Evolutionary conservation across 2,888 invertebrate genomes (phyloP), one percentile per base, ranked within the genome.

Genomic region (Lepeophtheirus nordmannii): DNA sequence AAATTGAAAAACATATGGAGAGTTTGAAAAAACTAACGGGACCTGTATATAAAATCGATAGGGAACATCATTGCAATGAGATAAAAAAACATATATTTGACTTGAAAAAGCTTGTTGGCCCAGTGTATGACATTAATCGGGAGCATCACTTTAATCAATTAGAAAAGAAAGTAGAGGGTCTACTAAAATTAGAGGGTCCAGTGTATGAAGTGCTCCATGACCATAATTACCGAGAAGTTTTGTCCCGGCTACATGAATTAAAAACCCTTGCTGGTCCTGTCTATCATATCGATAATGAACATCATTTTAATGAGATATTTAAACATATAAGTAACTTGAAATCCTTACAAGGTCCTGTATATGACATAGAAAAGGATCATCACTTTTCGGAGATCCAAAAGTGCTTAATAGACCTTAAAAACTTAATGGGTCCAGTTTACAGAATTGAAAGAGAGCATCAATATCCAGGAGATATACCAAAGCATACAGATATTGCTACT

Each of bases 241-340:
- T 40, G 30, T 56, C 20, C n/a, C 39, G 41, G 1, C 60, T 46
- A 11, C 17, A 23, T 39, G 60, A 66, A 23, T 22, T 61, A 10
- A 22, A 53, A 56, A 30, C 14, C 10, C 23, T 64, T 22, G 37
- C 30, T n/a, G 61, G 61, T 12, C 61, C 61, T 12, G 64, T 64
- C 23, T 64, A 56, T 37, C 39, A 64, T 23, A 64, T 64, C 14
- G 56, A 64, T 20, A 41, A 64, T 17, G 41, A 64, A n/a, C 56
- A 56, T 30, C 64, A 64, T 37, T 63, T 61, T 37, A 40, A 66
- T 17, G 66, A 60, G 37, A 60, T 66, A 17, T 9, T 60, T 10
- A 66, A 59, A 38, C 59, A 60, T 23, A 37, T 41, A 17, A 53
- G 53, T 12, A 56, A 17, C 12, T n/a, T 56, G 11, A 66, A 66